Percentiles rank a stretch among this genome's conserved stretches.
These are phyloP conservation scores for Taenaris catops DNA, from an alignment of 2,888 invertebrate genomes.

Conservation along the genomic window DNA sequence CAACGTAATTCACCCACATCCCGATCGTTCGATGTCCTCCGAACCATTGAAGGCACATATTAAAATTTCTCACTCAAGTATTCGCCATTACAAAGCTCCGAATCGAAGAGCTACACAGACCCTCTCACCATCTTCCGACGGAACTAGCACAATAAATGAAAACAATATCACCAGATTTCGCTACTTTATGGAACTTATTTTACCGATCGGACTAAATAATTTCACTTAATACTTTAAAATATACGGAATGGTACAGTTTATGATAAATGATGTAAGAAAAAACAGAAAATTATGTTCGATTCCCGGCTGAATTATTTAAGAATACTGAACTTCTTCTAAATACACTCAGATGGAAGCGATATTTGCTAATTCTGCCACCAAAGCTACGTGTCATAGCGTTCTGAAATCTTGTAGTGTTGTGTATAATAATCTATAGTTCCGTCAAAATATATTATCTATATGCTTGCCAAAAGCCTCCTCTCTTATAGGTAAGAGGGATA, in stretches of 20 bases:
- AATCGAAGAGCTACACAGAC: conserved; percentile 84
- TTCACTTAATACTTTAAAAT: conserved; percentile 81
- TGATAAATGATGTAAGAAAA: conserved; percentile 79
- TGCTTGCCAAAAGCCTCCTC: no score
- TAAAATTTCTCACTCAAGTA: conserved; percentile 85
- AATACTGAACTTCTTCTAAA: no score
- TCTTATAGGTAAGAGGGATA: no score
- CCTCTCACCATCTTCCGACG: conserved; percentile 88
- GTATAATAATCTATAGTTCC: no score
- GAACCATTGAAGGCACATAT: conserved; percentile 89
- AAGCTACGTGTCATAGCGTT: no score
- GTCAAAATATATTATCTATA: no score
- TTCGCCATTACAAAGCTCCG: conserved; percentile 89
- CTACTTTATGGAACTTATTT: conserved; percentile 70
- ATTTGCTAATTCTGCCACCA: no score
- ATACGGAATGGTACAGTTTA: conserved; percentile 79
- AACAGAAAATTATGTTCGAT: conserved; percentile 84
- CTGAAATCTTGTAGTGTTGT: no score
- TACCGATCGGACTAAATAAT: conserved; percentile 64
- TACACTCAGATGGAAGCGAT: no score
- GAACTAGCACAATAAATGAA: conserved; percentile 86
- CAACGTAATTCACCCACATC: conserved; percentile 82
- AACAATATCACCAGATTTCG: conserved; percentile 82
- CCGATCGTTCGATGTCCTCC: conserved; percentile 84
- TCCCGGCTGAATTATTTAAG: no score